These are phyloP conservation scores for Parthenolecanium corni DNA, from an alignment of 2,888 invertebrate species.

Conservation along the genomic window DNA sequence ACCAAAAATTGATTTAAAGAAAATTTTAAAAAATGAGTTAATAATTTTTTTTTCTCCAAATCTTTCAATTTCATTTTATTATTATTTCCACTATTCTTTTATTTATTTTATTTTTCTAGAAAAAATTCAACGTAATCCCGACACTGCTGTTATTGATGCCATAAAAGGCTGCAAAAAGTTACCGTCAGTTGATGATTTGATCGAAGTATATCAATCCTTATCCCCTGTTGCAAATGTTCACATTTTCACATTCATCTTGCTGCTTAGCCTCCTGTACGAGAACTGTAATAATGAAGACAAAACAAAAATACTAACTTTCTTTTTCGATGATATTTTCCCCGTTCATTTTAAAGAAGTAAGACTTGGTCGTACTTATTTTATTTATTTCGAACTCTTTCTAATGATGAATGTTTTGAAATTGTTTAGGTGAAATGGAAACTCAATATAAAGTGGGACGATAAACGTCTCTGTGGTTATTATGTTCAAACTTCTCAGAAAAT, in stretches of 20 bases:
- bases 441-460: background rate
- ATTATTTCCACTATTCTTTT: background rate
- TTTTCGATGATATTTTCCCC: constrained; percentile 3
- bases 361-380: background rate
- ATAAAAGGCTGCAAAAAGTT: background rate
- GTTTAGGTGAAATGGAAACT: constrained; percentile 2
- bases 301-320: constrained; percentile 4
- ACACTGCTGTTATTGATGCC: background rate
- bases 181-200: constrained; percentile 12
- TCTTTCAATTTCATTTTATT: background rate
- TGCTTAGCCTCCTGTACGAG: constrained; percentile 1
- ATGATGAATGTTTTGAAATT: background rate
- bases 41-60: too few relatives aligned
- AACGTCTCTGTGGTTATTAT: background rate
- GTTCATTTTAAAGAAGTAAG: constrained; percentile 10
- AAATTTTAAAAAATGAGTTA: too few relatives aligned
- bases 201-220: background rate
- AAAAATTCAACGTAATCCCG: too few relatives aligned
- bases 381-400: background rate
- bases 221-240: background rate
- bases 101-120: background rate
- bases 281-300: background rate
- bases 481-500: background rate
- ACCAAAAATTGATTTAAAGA: too few relatives aligned
- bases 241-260: constrained; percentile 3